These are phyloP conservation scores for Colinus virginianus DNA, from an alignment of 2,113 vertebrate species.

Conservation along the genomic window DNA sequence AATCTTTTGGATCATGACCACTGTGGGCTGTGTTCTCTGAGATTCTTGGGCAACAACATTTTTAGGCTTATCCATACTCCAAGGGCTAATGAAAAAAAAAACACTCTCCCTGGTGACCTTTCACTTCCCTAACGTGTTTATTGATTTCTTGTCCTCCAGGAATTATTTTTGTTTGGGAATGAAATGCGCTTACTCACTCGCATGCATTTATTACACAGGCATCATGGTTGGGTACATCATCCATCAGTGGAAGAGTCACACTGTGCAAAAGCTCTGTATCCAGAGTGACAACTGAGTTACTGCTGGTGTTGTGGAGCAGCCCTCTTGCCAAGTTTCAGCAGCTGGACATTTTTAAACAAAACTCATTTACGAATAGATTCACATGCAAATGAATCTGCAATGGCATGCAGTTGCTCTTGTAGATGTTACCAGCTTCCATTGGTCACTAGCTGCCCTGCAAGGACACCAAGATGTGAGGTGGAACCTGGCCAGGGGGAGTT, in stretches of 20 bases:
- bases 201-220: slow-evolving; percentile 13
- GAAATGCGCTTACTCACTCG: slow-evolving; percentile 47
- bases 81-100: slow-evolving; percentile 38
- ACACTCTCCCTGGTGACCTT: background rate
- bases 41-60: background rate
- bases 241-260: slow-evolving; percentile 42
- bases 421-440: background rate
- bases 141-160: slow-evolving; percentile 43
- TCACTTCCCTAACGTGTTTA: background rate
- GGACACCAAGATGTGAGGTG: fast-evolving
- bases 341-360: slow-evolving; percentile 42
- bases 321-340: slow-evolving; percentile 53
- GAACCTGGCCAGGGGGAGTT: background rate
- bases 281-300: slow-evolving; percentile 50
- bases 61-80: background rate
- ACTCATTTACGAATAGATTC: background rate
- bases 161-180: slow-evolving; percentile 58
- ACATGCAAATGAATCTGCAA: background rate
- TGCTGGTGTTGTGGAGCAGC: slow-evolving; percentile 16
- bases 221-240: slow-evolving; percentile 43
- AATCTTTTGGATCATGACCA: background rate
- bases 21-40: too few species aligned
- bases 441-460: background rate
- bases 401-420: background rate
- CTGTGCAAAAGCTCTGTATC: background rate